Percentiles rank a stretch among this genome's conserved stretches.
Evolutionary conservation across 1,140 invertebrate species (phyloP).

Genomic region (Drosophila paulistorum): DNA sequence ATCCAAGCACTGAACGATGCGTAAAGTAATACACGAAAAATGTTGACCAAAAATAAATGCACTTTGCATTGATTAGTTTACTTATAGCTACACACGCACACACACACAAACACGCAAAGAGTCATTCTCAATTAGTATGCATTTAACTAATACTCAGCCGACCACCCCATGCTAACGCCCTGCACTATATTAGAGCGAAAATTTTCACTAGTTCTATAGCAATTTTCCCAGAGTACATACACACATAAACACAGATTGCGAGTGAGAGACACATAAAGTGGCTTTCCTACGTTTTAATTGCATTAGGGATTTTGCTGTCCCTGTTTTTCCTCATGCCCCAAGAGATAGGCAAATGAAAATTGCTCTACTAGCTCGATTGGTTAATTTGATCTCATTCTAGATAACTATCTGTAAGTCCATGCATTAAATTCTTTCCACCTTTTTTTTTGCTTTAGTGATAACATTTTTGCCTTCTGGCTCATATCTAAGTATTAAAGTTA

Average conservation of each 20-base stretch:
- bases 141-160: slow-evolving; percentile 27
- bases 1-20: not conserved
- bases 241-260: not conserved
- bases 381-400: slow-evolving; percentile 28
- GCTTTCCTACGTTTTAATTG: slow-evolving; percentile 52
- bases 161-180: not conserved
- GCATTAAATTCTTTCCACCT: slow-evolving; percentile 49
- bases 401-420: slow-evolving; percentile 6
- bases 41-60: slow-evolving; percentile 39
- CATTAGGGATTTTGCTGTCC: slow-evolving; percentile 51
- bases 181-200: slow-evolving; percentile 21
- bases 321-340: slow-evolving; percentile 6
- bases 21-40: slow-evolving; percentile 29
- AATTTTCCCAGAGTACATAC: not conserved
- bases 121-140: slow-evolving; percentile 31
- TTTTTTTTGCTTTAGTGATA: too few species aligned
- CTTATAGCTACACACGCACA: slow-evolving; percentile 23
- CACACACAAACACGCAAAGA: slow-evolving; percentile 3
- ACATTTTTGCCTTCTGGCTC: slow-evolving; percentile 15
- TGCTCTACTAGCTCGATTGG: slow-evolving; percentile 30
- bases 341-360: slow-evolving; percentile 13
- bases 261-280: slow-evolving; percentile 22
- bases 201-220: slow-evolving; percentile 2
- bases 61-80: slow-evolving; percentile 60
- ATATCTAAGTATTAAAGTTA: slow-evolving; percentile 51